Percentiles rank a stretch among this genome's conserved stretches.
phyloP scores from a whole-genome alignment of 2,797 vertebrate genomes.

The Cephalopachus bancanus region DNA sequence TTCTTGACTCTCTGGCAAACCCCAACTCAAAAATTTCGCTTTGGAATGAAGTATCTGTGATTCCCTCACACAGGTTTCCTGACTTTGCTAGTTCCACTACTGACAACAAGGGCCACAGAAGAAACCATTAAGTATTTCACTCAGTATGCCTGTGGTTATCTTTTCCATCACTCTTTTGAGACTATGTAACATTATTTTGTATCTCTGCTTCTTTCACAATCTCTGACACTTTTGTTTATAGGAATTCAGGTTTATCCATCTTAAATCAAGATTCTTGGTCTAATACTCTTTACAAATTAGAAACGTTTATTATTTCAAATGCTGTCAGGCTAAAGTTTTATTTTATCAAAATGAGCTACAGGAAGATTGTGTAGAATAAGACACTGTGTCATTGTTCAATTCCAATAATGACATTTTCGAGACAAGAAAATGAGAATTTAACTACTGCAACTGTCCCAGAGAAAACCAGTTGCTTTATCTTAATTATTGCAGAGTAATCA shows the following conservation, averaged over 20 bases:
- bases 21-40: neutral
- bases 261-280: neutral
- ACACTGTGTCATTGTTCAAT: neutral
- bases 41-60: neutral
- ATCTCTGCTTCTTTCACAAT: neutral
- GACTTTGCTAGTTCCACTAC: neutral
- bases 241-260: neutral
- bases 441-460: neutral
- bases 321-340: neutral
- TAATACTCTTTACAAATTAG: neutral
- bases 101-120: neutral
- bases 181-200: neutral
- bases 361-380: neutral
- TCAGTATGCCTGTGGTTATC: neutral
- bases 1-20: neutral
- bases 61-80: neutral
- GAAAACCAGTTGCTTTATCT: neutral
- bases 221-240: neutral
- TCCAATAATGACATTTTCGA: neutral
- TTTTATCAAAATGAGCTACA: neutral
- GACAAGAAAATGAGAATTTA: neutral
- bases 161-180: neutral
- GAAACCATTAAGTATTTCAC: neutral
- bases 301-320: constrained; percentile 36
- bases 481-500: neutral